These are phyloP conservation scores for Drosophila melanosoma DNA, from an alignment of 2,888 invertebrate genomes.

Conservation along the genomic window DNA sequence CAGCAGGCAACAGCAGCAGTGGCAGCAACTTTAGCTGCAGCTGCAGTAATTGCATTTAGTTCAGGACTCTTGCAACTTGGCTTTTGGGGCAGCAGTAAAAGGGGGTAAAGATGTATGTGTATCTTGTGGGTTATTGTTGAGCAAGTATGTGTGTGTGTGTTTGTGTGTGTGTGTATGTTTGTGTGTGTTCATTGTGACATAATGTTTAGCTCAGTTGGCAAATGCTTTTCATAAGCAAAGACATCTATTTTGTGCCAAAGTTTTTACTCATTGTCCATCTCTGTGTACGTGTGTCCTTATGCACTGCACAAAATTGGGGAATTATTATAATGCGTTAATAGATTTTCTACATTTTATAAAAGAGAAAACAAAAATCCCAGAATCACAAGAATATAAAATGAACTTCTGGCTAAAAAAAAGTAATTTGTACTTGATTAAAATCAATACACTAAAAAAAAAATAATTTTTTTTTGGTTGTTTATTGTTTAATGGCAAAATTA, in stretches of 20 bases:
- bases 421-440: background rate
- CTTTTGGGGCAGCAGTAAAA: constrained; percentile 9
- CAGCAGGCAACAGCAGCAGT: constrained; percentile 6
- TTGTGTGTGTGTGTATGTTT: constrained; percentile 2
- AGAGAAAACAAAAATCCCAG: background rate
- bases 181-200: constrained; percentile 33
- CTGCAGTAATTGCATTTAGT: constrained; percentile 71
- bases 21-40: constrained; percentile 40
- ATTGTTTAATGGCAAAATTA: background rate
- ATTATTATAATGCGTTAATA: too few relatives aligned
- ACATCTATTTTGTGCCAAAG: constrained; percentile 18
- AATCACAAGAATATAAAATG: background rate
- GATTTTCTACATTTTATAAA: too few relatives aligned
- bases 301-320: background rate
- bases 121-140: constrained; percentile 7
- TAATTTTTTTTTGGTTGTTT: fast-evolving
- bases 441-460: background rate
- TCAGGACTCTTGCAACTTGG: constrained; percentile 43
- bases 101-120: constrained; percentile 14
- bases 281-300: background rate
- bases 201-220: constrained; percentile 49
- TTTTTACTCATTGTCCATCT: background rate
- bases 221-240: constrained; percentile 45
- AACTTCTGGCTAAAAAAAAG: fast-evolving
- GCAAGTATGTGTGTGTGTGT: background rate